Evolutionary conservation across 2,797 vertebrate genomes (phyloP).

Genomic region (Sebastes reedi): DNA sequence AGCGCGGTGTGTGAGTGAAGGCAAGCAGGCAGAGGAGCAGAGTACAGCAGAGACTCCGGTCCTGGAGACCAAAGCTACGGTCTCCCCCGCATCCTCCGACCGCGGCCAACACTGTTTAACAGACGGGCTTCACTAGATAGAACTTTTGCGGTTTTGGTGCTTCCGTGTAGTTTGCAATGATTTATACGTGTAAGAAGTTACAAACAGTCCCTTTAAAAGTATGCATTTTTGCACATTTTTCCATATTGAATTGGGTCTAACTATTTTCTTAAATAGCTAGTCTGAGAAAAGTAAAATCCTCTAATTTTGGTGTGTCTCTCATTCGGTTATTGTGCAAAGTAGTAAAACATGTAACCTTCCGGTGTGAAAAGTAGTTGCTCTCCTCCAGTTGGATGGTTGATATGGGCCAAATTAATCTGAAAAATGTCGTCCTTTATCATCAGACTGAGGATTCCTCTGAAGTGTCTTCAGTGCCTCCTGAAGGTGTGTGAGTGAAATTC

Average conservation of each 20-base stretch:
- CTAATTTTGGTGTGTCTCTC: background rate
- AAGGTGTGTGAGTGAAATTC: background rate
- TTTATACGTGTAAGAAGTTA: no score
- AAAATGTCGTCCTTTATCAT: background rate
- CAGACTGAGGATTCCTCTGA: background rate
- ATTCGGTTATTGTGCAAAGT: background rate
- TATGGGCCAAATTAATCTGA: background rate
- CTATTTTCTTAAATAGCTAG: background rate
- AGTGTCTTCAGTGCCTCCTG: background rate
- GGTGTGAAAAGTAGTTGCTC: background rate
- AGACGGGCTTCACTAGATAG: no score
- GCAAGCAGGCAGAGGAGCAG: no score
- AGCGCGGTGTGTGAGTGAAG: no score
- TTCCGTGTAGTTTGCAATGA: no score
- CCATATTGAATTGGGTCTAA: background rate
- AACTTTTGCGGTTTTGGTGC: no score
- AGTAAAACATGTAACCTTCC: background rate
- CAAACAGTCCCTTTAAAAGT: background rate
- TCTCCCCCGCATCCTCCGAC: no score
- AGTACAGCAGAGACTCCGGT: no score
- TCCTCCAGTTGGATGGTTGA: background rate
- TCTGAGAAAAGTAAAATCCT: background rate
- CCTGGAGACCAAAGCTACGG: no score
- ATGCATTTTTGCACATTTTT: conserved; percentile 18
- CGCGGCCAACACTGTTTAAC: no score